A percentile compares a stretch with the other conserved stretches of the same genome.
phyloP scores from a whole-genome alignment of 2,113 vertebrate genomes.

The Vulpes ferrilata region DNA sequence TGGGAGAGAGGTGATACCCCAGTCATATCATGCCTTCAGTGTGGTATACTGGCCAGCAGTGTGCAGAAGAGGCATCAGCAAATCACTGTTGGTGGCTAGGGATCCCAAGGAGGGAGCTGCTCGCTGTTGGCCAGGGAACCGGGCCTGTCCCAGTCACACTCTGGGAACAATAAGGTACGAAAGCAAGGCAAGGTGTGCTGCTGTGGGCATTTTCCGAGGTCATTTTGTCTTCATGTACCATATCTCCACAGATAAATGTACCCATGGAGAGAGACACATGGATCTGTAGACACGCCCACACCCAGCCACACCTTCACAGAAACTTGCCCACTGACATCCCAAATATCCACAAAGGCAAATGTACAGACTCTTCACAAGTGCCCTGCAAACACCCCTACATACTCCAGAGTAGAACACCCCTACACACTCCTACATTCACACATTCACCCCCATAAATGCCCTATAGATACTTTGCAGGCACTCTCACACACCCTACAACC shows the following conservation, averaged over 20 bases:
- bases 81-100: neutral
- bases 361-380: neutral
- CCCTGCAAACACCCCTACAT: rapidly evolving
- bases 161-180: no score
- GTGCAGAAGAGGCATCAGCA: neutral
- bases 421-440: neutral
- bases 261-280: rapidly evolving
- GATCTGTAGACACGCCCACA: rapidly evolving
- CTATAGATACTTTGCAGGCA: no score
- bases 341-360: neutral
- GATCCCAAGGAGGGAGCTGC: no score
- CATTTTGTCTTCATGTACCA: rapidly evolving
- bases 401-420: neutral
- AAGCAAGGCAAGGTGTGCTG: neutral
- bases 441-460: neutral
- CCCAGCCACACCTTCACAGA: no score
- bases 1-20: neutral
- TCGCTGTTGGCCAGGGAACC: neutral
- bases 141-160: neutral
- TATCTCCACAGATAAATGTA: neutral
- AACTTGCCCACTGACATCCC: no score
- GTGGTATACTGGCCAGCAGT: neutral
- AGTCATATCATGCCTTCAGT: neutral
- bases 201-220: neutral
- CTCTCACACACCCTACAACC: neutral